Evolutionary conservation across 2,113 vertebrate species (phyloP), one percentile per base, ranked within the genome.

Genomic region (Oryzias javanicus): DNA sequence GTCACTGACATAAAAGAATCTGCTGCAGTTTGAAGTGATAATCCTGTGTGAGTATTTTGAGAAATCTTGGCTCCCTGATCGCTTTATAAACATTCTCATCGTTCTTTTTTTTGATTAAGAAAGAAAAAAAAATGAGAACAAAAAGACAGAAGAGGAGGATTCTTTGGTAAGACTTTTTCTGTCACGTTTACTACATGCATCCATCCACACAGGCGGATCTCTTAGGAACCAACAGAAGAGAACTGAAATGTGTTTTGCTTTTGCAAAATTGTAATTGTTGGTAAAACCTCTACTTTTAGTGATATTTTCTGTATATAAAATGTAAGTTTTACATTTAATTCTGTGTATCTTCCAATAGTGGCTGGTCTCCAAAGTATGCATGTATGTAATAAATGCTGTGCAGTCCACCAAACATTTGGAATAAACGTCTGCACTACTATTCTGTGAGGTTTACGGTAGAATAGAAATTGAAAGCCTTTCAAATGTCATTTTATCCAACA

Each of bases 21-120:
- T 49, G 12, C 51, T 51, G 42, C 45, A 67, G 80, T 70, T 50
- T 12, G 3, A 12, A 12, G 66, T 17, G 50, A 72, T 64, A 56
- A 76, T 79, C 57, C 57, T 42, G 12, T 6, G 2, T 49, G 59
- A 70, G 75, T 74, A 78, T 79, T 81, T 78, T 54, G 27, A 63
- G 68, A 67, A 75, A n/a, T 15, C 15, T 29, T 10, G 3, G 55
- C 56, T 80, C 77, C 67, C 74, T 73, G 64, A 71, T 78, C 72
- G 82, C 73, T 78, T 81, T 79, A 68, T 50, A 76, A 79, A 60
- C 69, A 55, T 22, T 49, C 51, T 67, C 44, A 58, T 62, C 78
- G 67, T 80, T 76, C 18, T 51, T 74, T 51, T 74, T 86, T 45
- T 44, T 73, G 70, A 86, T 81, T 27, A 64, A 42, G 59, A 65